phyloP scores from a whole-genome alignment of 2,113 vertebrate genomes.

The Halichoerus grypus region DNA sequence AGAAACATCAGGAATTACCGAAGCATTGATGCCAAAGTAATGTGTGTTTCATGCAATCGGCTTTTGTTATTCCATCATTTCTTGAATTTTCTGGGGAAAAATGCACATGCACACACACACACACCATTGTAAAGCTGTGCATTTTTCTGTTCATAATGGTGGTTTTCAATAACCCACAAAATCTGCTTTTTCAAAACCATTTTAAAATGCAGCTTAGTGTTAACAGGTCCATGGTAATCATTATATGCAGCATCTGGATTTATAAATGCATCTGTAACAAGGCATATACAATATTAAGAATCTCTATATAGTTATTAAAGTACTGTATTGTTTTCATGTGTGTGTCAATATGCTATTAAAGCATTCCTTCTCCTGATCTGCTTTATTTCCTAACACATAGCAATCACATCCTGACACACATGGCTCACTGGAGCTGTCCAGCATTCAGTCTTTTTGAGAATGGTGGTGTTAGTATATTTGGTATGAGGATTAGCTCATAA shows the following conservation, averaged over 20 bases:
- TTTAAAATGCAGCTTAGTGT: constrained; percentile 18
- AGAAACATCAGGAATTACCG: constrained; percentile 82
- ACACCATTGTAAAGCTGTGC: neutral
- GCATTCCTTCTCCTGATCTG: neutral
- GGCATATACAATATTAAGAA: neutral
- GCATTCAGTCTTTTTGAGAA: neutral
- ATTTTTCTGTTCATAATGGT: neutral
- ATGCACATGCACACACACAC: neutral
- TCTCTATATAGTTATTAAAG: neutral
- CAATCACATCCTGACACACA: neutral
- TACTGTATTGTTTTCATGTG: neutral
- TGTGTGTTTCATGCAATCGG: constrained; percentile 70
- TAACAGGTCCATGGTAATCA: neutral
- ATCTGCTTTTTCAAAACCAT: constrained; percentile 11
- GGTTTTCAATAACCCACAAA: constrained; percentile 34
- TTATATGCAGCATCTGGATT: constrained; percentile 48
- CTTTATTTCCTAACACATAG: neutral
- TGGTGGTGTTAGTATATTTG: neutral
- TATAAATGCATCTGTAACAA: constrained; percentile 31
- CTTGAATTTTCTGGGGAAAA: constrained; percentile 60
- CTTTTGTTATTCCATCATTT: constrained; percentile 70
- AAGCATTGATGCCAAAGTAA: constrained; percentile 73
- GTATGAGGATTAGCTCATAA: neutral
- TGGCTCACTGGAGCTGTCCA: neutral
- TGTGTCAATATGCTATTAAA: neutral